Base-by-base conservation (phyloP, 2,113 vertebrate species). In the Phaetusa simplex region DNA sequence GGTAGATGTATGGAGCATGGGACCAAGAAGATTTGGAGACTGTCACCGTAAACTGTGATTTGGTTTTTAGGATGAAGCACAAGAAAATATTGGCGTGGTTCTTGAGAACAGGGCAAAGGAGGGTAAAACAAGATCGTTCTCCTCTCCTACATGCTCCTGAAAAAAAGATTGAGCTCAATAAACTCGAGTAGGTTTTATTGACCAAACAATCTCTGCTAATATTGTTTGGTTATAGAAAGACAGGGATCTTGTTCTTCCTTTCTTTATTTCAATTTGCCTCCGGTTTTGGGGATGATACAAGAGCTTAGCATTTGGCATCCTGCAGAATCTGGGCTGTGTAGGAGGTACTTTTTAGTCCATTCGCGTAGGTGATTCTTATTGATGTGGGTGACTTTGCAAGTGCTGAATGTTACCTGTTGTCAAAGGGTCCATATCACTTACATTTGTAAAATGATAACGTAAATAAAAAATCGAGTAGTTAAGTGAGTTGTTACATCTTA, bases 401-500 rank as follows among this genome's bases (percentile, higher is more conserved):
- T 65, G 53, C 53, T 64, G 24, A 52, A 29, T 9, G 23, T 30
- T 52, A 21, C n/a, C 38, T 40, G 3, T 47, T 59, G 8, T 24
- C 6, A 29, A 80, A 79, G 40, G 12, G 17, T 47, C 82, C 18
- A 0, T 21, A 8, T 11, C 20, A 18, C 38, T 79, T 49, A 1
- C 0, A 16, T 50, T 61, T 49, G 27, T 53, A 23, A 89, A 86
- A 38, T n/a, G 2, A 29, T 26, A 10, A 49, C 27, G 38, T 27
- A 47, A 84, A 23, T 24, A 32, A 42, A 40, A 14, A 22, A 12
- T 11, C 9, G 40, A 84, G 43, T 47, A 24, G 2, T 4, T 42
- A 3, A 34, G 2, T 15, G 40, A 23, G 30, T 29, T 70, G 36
- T 34, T 52, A 11, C 7, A 0, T 34, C 38, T 43, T 45, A 1